Evolutionary conservation across 1,140 invertebrate species (phyloP).

Genomic region (Adelges cooleyi): DNA sequence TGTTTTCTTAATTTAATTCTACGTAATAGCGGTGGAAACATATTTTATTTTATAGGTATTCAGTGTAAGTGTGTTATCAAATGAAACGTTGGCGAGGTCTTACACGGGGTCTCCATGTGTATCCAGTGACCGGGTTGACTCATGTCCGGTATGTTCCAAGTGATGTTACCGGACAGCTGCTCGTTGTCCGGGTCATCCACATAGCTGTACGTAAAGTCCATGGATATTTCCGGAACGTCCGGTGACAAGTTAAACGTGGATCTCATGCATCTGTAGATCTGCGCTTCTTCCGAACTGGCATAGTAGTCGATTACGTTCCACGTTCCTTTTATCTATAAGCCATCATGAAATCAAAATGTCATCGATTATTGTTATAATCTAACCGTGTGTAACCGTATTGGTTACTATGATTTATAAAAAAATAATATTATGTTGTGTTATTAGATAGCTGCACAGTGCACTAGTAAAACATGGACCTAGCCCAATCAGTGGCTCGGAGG

Average conservation of each 20-base stretch:
- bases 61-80: too few species aligned
- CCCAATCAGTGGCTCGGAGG: too few species aligned
- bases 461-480: too few species aligned
- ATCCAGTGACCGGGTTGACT: slow-evolving; percentile 66
- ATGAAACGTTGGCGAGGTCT: slow-evolving; percentile 35
- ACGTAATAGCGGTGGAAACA: neutral
- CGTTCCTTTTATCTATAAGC: slow-evolving; percentile 57
- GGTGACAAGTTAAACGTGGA: slow-evolving; percentile 54
- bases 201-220: slow-evolving; percentile 78
- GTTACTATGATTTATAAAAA: too few species aligned
- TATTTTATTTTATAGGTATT: neutral
- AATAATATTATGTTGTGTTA: too few species aligned
- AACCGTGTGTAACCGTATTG: too few species aligned
- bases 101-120: slow-evolving; percentile 70
- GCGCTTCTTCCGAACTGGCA: slow-evolving; percentile 68
- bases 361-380: too few species aligned
- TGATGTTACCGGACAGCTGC: slow-evolving; percentile 66
- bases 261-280: slow-evolving; percentile 70
- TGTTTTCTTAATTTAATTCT: too few species aligned
- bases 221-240: slow-evolving; percentile 47
- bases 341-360: too few species aligned
- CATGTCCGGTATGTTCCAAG: slow-evolving; percentile 64
- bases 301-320: slow-evolving; percentile 80
- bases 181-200: slow-evolving; percentile 69
- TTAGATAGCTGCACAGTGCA: too few species aligned